phyloP scores from a whole-genome alignment of 2,113 vertebrate genomes.

The Semicossyphus pulcher region DNA sequence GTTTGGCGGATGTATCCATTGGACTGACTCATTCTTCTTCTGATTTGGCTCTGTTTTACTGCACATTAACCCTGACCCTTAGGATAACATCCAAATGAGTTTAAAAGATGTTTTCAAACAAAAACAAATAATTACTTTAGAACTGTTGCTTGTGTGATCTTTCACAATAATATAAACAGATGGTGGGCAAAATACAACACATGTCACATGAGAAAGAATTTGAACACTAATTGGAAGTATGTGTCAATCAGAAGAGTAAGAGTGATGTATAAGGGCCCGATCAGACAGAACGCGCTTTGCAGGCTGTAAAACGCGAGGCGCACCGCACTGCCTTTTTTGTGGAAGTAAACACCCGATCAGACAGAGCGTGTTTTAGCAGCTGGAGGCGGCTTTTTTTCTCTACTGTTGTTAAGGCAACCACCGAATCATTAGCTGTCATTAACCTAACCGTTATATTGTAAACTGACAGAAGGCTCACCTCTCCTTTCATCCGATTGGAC shows the following conservation, averaged over 20 bases:
- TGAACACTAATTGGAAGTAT: background rate
- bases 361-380: too few species aligned
- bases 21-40: background rate
- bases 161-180: background rate
- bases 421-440: too few species aligned
- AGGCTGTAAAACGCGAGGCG: too few species aligned
- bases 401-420: too few species aligned
- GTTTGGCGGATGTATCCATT: background rate
- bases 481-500: too few species aligned
- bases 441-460: too few species aligned
- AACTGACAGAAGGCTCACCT: too few species aligned
- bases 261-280: constrained; percentile 7
- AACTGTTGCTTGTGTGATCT: background rate
- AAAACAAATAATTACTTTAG: background rate
- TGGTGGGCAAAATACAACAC: background rate
- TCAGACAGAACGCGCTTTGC: too few species aligned
- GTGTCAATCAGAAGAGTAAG: background rate
- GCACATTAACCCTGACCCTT: background rate
- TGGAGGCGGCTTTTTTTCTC: too few species aligned
- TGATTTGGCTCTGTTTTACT: background rate
- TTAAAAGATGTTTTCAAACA: background rate
- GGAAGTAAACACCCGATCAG: too few species aligned
- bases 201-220: background rate
- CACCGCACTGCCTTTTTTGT: too few species aligned
- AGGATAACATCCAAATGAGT: background rate